Evolutionary conservation across 2,113 vertebrate genomes (phyloP).

Genomic region (Pachyramphus minor): DNA sequence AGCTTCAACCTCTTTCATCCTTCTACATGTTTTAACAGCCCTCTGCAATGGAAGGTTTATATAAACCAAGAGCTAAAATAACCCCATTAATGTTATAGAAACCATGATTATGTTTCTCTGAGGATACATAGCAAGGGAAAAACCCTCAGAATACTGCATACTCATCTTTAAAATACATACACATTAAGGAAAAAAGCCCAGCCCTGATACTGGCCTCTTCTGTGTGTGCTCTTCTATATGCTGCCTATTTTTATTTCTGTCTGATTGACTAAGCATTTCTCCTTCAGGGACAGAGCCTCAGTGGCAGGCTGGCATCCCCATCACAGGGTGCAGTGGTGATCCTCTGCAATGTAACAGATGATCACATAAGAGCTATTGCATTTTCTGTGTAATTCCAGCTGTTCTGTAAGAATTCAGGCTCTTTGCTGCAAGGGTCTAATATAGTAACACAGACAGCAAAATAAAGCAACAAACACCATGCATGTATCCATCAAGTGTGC

Average conservation of each 20-base stretch:
- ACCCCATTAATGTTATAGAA: not conserved
- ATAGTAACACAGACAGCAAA: not conserved
- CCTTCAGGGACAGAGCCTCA: rapidly evolving
- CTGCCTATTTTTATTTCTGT: not conserved
- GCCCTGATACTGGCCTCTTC: not conserved
- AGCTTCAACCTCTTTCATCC: not conserved
- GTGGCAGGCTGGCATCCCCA: not conserved
- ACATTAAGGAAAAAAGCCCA: not conserved
- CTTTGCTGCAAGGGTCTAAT: not conserved
- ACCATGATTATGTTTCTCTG: not conserved
- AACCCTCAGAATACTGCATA: not conserved
- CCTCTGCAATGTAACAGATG: not conserved
- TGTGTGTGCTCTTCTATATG: not conserved
- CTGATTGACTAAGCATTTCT: not conserved
- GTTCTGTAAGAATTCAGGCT: not conserved
- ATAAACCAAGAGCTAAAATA: not conserved
- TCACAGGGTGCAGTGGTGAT: not conserved
- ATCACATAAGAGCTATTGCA: not conserved
- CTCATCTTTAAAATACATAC: not conserved
- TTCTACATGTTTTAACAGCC: not conserved
- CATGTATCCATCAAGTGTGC: not conserved
- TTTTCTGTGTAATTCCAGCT: not conserved
- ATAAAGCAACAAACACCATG: not conserved
- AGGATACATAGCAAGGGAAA: not conserved
- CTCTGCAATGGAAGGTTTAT: no score